These are phyloP conservation scores for Todus mexicanus DNA, from an alignment of 2,797 vertebrate genomes.

Conservation along the genomic window DNA sequence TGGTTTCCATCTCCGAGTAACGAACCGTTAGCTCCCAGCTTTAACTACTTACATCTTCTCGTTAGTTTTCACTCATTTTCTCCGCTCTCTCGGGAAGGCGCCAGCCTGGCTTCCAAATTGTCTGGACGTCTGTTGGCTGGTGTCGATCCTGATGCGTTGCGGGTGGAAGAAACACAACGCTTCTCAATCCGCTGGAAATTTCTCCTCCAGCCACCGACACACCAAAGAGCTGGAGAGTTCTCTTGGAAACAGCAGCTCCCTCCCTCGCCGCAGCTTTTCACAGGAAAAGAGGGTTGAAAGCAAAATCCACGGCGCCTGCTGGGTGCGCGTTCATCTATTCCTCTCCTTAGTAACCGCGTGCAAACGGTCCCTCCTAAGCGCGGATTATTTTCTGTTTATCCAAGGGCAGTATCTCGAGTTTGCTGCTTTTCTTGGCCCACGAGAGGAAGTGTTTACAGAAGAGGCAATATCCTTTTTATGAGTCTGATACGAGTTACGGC, in stretches of 20 bases:
- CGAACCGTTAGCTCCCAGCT: not conserved
- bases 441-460: not conserved
- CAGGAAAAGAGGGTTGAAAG: not conserved
- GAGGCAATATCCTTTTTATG: not conserved
- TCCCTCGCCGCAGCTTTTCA: not conserved
- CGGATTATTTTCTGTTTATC: not conserved
- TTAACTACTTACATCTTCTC: not conserved
- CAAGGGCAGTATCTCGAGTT: not conserved
- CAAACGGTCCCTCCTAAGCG: not conserved
- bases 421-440: not conserved
- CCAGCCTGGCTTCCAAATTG: not conserved
- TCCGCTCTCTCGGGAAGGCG: not conserved
- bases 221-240: rapidly evolving
- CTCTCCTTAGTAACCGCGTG: not conserved
- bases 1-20: not conserved
- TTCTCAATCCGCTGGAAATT: not conserved
- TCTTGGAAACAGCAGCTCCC: not conserved
- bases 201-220: not conserved
- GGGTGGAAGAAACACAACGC: too few species aligned
- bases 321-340: not conserved
- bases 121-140: not conserved
- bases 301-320: not conserved
- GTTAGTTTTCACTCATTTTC: not conserved
- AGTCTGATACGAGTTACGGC: rapidly evolving
- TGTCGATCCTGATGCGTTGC: too few species aligned